Evolutionary conservation across 1,140 invertebrate species (phyloP), one percentile per base, ranked within the genome.

Genomic region (Drosophila pachea): DNA sequence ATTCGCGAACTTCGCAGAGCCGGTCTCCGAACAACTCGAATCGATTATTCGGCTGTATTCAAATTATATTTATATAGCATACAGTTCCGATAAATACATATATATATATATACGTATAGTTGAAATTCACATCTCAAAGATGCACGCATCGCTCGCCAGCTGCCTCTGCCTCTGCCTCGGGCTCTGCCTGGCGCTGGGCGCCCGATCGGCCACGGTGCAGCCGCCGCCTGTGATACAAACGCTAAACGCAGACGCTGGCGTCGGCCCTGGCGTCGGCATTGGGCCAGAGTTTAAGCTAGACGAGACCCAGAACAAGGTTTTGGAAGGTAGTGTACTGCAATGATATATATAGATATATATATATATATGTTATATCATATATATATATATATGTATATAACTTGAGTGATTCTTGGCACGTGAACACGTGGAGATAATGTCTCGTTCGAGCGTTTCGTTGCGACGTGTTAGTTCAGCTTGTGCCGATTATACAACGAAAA

Each of bases 201-300:
- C 42, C 14, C 72, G 55, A 74, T 63, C 73, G 8, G 81, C 79
- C 40, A 86, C 77, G 3, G 55, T 70, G 4, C 76, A 77, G 5
- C 86, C 87, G 5, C 82, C 79, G 6, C 72, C 78, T 7, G 5
- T 78, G 5, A 84, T 88, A 9, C 73, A 79, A 40, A 87, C 87
- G 0, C 72, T 81, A 0, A 87, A 78, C 54, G 58, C 0, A 78
- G 79, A 22, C 50, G 65, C 67, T 9, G 73, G 68, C 2, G 82
- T 79, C 7, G 78, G 83, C 33, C 1, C 67, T 11, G 72, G 65
- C 2, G 79, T 77, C 5, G 79, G 84, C 36, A 81, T 88, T 42
- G 87, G 87, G 43, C 79, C 86, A 0, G 73, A 86, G 35, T 86
- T 81, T 33, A 59, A 68, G 6, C 29, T 86, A 32, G 61, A 63